phyloP scores from a whole-genome alignment of 1,140 invertebrate genomes.

The Saxidomus purpurata region DNA sequence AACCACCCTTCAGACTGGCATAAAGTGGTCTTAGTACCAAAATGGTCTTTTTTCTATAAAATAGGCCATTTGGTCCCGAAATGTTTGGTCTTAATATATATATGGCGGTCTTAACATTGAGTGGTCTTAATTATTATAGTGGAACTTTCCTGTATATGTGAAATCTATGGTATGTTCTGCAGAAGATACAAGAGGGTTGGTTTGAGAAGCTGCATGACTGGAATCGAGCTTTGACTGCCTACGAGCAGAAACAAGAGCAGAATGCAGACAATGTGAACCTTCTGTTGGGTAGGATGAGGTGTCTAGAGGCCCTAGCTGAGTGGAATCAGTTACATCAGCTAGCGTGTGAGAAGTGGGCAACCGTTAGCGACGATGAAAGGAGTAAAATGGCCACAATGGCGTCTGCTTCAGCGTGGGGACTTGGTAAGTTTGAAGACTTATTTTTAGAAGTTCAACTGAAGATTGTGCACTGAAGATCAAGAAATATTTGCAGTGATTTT shows the following conservation, averaged over 20 bases:
- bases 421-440: slow-evolving; percentile 89
- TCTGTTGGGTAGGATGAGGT: slow-evolving; percentile 97
- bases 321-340: slow-evolving; percentile 94
- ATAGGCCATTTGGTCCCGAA: no score
- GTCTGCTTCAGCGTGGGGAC: slow-evolving; percentile 97
- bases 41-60: no score
- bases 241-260: slow-evolving; percentile 88
- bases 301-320: slow-evolving; percentile 98
- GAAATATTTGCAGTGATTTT: no score
- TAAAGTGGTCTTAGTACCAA: no score
- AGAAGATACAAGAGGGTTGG: slow-evolving; percentile 96
- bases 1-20: no score
- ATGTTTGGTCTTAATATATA: no score
- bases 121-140: no score
- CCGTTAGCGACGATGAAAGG: slow-evolving; percentile 89
- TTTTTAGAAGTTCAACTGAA: no score
- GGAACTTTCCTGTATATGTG: no score
- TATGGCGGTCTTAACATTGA: no score
- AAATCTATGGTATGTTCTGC: slow-evolving; percentile 9
- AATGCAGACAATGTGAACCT: slow-evolving; percentile 91
- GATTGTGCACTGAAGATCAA: no score
- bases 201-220: slow-evolving; percentile 99
- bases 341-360: slow-evolving; percentile 90
- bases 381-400: slow-evolving; percentile 96
- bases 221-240: slow-evolving; percentile 97